phyloP scores from a whole-genome alignment of 2,113 vertebrate genomes.

The Platichthys stellatus region DNA sequence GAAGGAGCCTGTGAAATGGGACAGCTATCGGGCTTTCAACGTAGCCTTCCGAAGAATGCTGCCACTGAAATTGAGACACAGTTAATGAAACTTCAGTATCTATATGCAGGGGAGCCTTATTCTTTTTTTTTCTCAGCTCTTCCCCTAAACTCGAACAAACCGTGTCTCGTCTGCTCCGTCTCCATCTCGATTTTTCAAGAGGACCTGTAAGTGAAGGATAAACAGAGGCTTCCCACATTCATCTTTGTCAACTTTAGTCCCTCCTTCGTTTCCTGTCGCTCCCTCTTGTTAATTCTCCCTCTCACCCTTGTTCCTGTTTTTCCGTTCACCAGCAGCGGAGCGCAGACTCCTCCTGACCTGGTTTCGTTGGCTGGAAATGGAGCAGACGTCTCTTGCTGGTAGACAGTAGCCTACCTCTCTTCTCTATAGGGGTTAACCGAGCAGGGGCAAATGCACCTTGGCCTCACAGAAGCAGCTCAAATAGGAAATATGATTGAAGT shows the following conservation, averaged over 20 bases:
- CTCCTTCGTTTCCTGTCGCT: conserved; percentile 44
- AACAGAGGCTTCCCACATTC: conserved; percentile 37
- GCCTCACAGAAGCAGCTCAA: conserved; percentile 21
- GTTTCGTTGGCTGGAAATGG: conserved; percentile 63
- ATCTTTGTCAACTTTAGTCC: conserved; percentile 44
- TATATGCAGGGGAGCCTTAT: too few relatives aligned
- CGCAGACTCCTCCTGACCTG: conserved; percentile 58
- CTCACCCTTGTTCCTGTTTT: background rate
- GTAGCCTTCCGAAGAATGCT: too few relatives aligned
- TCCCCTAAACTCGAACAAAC: background rate
- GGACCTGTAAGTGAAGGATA: conserved; percentile 22
- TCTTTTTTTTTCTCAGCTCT: background rate
- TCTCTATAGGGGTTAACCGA: conserved; percentile 37
- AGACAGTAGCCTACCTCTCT: conserved; percentile 7
- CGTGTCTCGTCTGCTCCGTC: background rate
- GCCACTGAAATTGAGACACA: too few relatives aligned
- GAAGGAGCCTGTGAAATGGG: too few relatives aligned
- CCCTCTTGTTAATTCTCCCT: background rate
- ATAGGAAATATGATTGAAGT: conserved; percentile 25
- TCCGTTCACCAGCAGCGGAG: conserved; percentile 9
- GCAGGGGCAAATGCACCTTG: conserved; percentile 29
- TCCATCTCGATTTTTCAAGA: conserved; percentile 9
- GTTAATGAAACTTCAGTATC: too few relatives aligned
- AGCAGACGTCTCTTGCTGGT: conserved; percentile 55
- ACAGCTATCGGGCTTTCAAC: too few relatives aligned